Percentiles rank a stretch among this genome's conserved stretches.
These are phyloP conservation scores for Hapalemur alaotrensis DNA, from an alignment of 2,797 vertebrate species.

Conservation along the genomic window DNA sequence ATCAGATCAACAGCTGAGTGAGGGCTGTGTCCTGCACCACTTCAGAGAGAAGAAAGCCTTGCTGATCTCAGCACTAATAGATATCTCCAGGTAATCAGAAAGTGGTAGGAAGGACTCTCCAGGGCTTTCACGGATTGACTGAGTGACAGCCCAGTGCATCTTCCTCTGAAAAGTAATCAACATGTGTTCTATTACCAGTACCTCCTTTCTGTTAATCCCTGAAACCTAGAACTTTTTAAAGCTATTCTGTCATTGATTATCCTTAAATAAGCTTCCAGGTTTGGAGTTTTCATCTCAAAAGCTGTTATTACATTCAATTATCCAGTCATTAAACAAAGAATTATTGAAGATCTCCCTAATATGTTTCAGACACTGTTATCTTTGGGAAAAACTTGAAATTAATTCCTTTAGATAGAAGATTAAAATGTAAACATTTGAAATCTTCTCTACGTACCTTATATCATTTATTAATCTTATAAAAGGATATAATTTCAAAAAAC, in stretches of 20 bases:
- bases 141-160: background rate
- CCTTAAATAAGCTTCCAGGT: background rate
- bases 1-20: background rate
- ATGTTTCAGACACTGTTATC: background rate
- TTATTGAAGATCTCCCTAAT: background rate
- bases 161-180: background rate
- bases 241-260: background rate
- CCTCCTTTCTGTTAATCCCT: background rate
- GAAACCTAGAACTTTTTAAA: constrained; percentile 4
- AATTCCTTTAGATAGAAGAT: background rate
- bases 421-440: constrained; percentile 1
- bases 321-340: constrained; percentile 19
- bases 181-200: background rate
- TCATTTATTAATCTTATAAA: background rate
- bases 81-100: background rate
- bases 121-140: background rate
- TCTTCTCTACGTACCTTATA: background rate
- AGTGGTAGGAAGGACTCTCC: background rate
- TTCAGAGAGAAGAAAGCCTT: background rate
- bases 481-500: background rate
- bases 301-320: background rate
- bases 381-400: background rate
- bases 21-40: background rate
- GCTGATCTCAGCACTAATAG: background rate
- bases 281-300: background rate